These are phyloP conservation scores for Sinocyclocheilus anshuiensis DNA, from an alignment of 2,113 vertebrate species.

Conservation along the genomic window DNA sequence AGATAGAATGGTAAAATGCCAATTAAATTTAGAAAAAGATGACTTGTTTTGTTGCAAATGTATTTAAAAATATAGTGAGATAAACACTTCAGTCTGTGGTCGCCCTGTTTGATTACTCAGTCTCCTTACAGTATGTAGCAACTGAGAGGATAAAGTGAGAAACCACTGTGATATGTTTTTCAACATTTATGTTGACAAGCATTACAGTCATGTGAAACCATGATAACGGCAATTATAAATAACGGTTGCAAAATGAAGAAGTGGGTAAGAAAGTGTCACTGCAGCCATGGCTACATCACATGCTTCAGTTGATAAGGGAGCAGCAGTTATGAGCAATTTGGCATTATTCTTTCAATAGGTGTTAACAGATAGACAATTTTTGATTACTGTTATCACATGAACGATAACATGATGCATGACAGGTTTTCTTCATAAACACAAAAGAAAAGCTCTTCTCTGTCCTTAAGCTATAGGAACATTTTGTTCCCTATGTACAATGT, in stretches of 20 bases:
- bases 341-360: conserved; percentile 44
- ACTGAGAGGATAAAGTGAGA: conserved; percentile 46
- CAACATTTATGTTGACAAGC: conserved; percentile 43
- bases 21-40: not conserved
- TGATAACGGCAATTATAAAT: conserved; percentile 47
- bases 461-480: not conserved
- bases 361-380: conserved; percentile 19
- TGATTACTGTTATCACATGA: conserved; percentile 21
- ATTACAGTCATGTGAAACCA: conserved; percentile 41
- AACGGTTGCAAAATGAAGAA: conserved; percentile 59
- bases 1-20: not conserved
- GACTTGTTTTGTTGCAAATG: conserved; percentile 5
- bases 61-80: not conserved
- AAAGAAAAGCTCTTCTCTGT: not conserved
- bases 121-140: conserved; percentile 8
- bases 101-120: conserved; percentile 47
- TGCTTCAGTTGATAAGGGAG: conserved; percentile 34
- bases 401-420: conserved; percentile 4
- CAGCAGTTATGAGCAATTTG: conserved; percentile 35
- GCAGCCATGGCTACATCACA: conserved; percentile 34
- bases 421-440: conserved; percentile 14
- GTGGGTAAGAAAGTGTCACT: conserved; percentile 44
- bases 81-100: conserved; percentile 35
- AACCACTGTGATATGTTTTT: conserved; percentile 43
- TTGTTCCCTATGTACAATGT: not conserved